phyloP scores from a whole-genome alignment of 2,113 vertebrate species.

The Paedocypris sp. region DNA sequence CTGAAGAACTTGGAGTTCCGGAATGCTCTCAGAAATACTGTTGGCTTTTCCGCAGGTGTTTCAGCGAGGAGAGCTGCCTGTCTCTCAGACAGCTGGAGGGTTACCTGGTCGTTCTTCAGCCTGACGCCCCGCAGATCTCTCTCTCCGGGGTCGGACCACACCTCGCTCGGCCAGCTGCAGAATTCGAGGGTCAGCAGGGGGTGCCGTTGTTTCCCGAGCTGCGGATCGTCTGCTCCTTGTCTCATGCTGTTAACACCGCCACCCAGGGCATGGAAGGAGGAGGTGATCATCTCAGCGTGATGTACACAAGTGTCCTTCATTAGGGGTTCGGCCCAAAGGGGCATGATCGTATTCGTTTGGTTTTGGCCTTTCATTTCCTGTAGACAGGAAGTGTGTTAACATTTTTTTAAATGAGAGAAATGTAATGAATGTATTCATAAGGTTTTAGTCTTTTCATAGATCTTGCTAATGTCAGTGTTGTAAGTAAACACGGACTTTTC shows the following conservation, averaged over 20 bases:
- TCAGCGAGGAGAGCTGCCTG: slow-evolving; percentile 91
- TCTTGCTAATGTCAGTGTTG: no score
- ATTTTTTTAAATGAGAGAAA: no score
- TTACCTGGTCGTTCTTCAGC: slow-evolving; percentile 91
- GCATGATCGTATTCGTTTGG: no score
- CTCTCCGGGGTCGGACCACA: slow-evolving; percentile 79
- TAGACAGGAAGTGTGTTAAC: no score
- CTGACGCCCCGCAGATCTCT: slow-evolving; percentile 89
- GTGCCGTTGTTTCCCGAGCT: slow-evolving; percentile 86
- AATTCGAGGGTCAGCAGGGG: slow-evolving; percentile 78
- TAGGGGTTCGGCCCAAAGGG: no score
- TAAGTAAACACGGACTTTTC: no score
- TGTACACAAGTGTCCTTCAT: no score
- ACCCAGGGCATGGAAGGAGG: slow-evolving; percentile 69
- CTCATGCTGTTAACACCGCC: slow-evolving; percentile 72
- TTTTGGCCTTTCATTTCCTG: no score
- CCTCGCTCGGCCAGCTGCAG: slow-evolving; percentile 76
- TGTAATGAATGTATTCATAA: no score
- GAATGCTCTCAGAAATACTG: no score
- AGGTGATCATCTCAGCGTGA: slow-evolving; percentile 43
- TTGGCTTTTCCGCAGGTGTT: slow-evolving; percentile 65
- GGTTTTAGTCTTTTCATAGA: no score
- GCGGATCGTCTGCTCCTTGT: slow-evolving; percentile 86
- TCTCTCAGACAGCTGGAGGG: slow-evolving; percentile 87
- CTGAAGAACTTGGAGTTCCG: no score